Evolutionary conservation across 1,140 invertebrate species (phyloP).

Genomic region (Tetraneura akinire): DNA sequence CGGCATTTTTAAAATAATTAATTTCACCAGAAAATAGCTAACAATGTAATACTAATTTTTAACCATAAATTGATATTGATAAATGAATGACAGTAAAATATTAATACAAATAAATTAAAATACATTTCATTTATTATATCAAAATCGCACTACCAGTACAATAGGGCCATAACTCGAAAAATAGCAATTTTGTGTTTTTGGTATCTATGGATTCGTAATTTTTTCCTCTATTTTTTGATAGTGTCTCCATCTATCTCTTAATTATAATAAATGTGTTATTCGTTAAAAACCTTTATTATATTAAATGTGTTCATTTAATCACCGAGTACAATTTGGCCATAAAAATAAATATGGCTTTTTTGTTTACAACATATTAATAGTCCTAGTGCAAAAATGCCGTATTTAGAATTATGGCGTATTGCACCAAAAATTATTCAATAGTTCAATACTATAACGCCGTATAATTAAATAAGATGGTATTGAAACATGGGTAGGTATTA

Average conservation of each 20-base stretch:
- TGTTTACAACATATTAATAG: no score
- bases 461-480: neutral
- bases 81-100: no score
- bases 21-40: no score
- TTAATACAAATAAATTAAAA: no score
- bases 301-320: neutral
- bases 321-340: neutral
- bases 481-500: neutral
- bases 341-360: slow-evolving; percentile 1
- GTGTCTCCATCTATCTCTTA: neutral
- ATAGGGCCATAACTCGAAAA: slow-evolving; percentile 10
- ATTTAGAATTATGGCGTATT: no score
- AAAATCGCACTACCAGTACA: slow-evolving; percentile 20
- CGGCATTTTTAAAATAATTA: no score
- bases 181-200: neutral
- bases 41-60: no score
- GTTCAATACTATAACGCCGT: neutral
- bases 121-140: no score
- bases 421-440: no score
- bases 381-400: no score
- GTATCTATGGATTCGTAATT: slow-evolving; percentile 10
- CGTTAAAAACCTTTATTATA: neutral
- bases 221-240: slow-evolving; percentile 5
- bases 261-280: neutral
- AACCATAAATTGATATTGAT: no score